These are phyloP conservation scores for Platerodrilus igneus DNA, from an alignment of 2,888 invertebrate genomes.

Conservation along the genomic window DNA sequence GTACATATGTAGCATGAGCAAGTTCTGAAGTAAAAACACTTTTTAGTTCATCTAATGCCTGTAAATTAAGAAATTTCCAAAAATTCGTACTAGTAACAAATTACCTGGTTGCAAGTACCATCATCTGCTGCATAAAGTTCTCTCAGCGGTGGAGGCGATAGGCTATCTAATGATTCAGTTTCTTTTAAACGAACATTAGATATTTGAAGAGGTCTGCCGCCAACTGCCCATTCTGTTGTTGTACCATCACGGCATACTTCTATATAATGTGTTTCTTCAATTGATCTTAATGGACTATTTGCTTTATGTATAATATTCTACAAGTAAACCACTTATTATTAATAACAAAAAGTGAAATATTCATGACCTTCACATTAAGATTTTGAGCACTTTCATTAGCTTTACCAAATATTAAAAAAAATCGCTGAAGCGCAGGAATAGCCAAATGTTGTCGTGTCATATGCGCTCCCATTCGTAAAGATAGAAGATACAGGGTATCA, in stretches of 20 bases:
- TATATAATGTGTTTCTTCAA: slow-evolving; percentile 47
- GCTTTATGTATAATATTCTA: slow-evolving; percentile 6
- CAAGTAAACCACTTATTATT: neutral
- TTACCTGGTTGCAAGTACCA: slow-evolving; percentile 20
- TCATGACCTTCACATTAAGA: slow-evolving; percentile 14
- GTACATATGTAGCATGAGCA: slow-evolving; percentile 76
- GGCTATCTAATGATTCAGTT: slow-evolving; percentile 55
- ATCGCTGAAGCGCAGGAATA: slow-evolving; percentile 66
- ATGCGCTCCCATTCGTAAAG: slow-evolving; percentile 69
- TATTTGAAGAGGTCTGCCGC: slow-evolving; percentile 53
- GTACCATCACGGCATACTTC: slow-evolving; percentile 59
- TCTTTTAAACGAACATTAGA: slow-evolving; percentile 44
- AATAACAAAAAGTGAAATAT: neutral
- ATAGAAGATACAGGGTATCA: slow-evolving; percentile 76
- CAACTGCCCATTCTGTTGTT: slow-evolving; percentile 59
- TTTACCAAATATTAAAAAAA: slow-evolving; percentile 80
- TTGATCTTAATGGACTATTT: slow-evolving; percentile 28
- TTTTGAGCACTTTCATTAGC: slow-evolving; percentile 50
- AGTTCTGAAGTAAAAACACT: slow-evolving; percentile 80
- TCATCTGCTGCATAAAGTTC: slow-evolving; percentile 26
- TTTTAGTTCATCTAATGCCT: slow-evolving; percentile 74
- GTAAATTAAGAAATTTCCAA: slow-evolving; percentile 16
- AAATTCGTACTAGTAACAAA: neutral
- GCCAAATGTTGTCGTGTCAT: slow-evolving; percentile 72
- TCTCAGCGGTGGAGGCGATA: slow-evolving; percentile 53